Conservation (phyloP, 2,797 vertebrate species). For the Enteromius treurensis region DNA sequence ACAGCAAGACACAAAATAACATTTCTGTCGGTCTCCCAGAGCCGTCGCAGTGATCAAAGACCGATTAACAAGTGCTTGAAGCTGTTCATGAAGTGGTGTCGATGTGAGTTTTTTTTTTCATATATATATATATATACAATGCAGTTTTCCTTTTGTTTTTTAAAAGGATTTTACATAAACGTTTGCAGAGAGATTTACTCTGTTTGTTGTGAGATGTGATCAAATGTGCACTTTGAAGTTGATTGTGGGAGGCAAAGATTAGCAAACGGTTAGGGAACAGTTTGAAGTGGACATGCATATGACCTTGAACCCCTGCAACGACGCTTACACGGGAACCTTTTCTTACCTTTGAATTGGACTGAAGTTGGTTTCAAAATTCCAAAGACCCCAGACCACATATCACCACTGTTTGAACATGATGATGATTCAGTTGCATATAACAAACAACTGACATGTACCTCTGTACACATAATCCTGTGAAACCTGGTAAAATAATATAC, state of each 20-base stretch:
- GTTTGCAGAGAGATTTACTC: conserved; percentile 45
- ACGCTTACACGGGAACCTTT: neutral
- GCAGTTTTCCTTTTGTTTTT: conserved; percentile 50
- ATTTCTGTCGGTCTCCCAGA: neutral
- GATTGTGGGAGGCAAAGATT: conserved; percentile 30
- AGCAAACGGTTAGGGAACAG: conserved; percentile 18
- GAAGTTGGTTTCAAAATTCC: neutral
- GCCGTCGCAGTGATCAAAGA: conserved; percentile 12
- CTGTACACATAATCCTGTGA: conserved; percentile 37
- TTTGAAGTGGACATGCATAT: conserved; percentile 1
- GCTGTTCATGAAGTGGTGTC: conserved; percentile 51
- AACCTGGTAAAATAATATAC: conserved; percentile 34
- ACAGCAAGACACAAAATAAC: neutral
- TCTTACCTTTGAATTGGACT: conserved; percentile 2
- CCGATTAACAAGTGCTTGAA: conserved; percentile 51
- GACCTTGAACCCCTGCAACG: conserved; percentile 5
- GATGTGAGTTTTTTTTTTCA: conserved; percentile 50
- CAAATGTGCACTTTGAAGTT: conserved; percentile 54
- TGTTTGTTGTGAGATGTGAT: conserved; percentile 47
- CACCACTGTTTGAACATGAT: conserved; percentile 17
- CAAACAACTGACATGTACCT: conserved; percentile 32
- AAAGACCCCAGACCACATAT: conserved; percentile 28
- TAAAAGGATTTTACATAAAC: conserved; percentile 53
- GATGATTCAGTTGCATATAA: conserved; percentile 27
- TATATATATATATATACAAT: conserved; percentile 53